Evolutionary conservation across 2,113 vertebrate species (phyloP), one percentile per base, ranked within the genome.

Genomic region (Microtus richardsoni): DNA sequence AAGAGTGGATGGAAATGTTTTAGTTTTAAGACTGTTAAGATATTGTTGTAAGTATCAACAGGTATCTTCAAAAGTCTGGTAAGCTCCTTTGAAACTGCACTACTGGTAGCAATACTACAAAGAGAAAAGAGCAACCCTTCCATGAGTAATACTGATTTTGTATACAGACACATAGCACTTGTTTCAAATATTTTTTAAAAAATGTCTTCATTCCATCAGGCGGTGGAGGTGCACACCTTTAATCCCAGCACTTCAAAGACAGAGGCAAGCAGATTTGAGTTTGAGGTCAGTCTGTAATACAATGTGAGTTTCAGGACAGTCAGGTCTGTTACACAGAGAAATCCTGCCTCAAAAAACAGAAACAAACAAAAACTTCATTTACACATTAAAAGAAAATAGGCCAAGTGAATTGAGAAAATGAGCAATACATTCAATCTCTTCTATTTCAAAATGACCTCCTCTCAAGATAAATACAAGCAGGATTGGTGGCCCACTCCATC

Each of bases 1-100:
- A 99, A 99, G 66, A 99, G 99, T 0, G 99, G 99, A 1, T 99
- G 99, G 98, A 99, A 99, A 91, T 99, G 99, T 94, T 99, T 99
- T 93, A 99, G 99, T 96, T 99, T 99, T 97, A 99, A 98, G 94
- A 99, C 99, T 0, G 99, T 99, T 96, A 99, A 98, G 92, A 99
- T 98, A 95, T 99, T 99, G 98, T 99, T 99, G 98, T 99, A 99
- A 87, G 99, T 99, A 87, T 99, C 99, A 95, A 99, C 99, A 0
- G 99, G 99, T 91, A 99, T 99, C 98, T 99, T 99, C 98, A 99
- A 21, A 78, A 99, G 99, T 39, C 99, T 98, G 73, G 99, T 99
- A n/a, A 99, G 99, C 88, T 99, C 99, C 98, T 99, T 99, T 1
- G 99, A 99, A 96, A 99, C 99, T 0, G 99, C 99, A 80, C 99